Conservation (phyloP, 2,113 vertebrate species). For the Gallinago undulata region DNA sequence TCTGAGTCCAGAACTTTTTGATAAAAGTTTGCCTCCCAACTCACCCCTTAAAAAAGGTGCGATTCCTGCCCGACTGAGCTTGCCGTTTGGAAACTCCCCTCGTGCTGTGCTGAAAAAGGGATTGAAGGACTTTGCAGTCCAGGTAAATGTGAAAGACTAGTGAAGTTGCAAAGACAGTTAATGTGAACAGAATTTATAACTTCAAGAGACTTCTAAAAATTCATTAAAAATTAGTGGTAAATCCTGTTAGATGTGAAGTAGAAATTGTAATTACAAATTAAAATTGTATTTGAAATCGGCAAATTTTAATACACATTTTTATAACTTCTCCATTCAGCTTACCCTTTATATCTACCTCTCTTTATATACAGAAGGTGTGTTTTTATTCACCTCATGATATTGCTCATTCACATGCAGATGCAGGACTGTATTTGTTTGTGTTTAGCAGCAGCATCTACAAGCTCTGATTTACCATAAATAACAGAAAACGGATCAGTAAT, state of each 20-base stretch:
- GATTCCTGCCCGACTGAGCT: slow-evolving; percentile 72
- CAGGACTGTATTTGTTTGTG: background rate
- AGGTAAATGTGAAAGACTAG: slow-evolving; percentile 48
- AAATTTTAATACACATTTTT: background rate
- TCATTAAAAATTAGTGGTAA: too few species aligned
- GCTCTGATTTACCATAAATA: background rate
- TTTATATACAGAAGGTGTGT: background rate
- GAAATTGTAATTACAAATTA: background rate
- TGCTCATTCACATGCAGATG: background rate
- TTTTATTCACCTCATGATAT: background rate
- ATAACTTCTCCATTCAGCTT: background rate
- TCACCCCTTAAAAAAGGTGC: slow-evolving; percentile 85
- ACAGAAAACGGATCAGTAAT: too few species aligned
- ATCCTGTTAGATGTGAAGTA: background rate
- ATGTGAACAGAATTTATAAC: background rate
- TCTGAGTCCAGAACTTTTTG: slow-evolving; percentile 87
- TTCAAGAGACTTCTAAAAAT: background rate
- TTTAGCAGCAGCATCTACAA: background rate
- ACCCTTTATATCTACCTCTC: background rate
- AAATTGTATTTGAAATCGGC: background rate
- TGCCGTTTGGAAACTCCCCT: slow-evolving; percentile 44
- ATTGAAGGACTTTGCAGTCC: background rate
- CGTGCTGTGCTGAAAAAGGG: slow-evolving; percentile 78
- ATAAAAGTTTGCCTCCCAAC: slow-evolving; percentile 86
- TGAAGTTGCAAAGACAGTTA: background rate